Conservation (phyloP, 2,797 vertebrate species). For the Danio tinwini region DNA sequence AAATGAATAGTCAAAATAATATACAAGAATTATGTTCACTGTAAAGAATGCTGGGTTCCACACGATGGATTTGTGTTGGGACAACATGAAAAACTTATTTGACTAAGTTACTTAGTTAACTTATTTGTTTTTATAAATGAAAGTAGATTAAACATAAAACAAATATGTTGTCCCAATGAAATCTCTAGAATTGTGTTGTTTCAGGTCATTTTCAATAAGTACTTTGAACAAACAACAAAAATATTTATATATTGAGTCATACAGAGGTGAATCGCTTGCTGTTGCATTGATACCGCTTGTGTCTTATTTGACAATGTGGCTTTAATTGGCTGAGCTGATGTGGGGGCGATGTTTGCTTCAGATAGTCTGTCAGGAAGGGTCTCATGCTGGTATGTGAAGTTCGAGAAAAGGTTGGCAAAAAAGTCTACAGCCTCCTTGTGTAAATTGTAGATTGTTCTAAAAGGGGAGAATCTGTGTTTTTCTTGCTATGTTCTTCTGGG, state of each 20-base stretch:
- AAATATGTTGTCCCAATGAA: too few relatives aligned
- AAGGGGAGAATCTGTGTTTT: neutral
- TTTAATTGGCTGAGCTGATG: slow-evolving; percentile 47
- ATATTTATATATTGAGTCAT: neutral
- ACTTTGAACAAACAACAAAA: too few relatives aligned
- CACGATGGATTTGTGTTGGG: too few relatives aligned
- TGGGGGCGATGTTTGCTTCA: slow-evolving; percentile 9
- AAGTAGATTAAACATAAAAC: too few relatives aligned
- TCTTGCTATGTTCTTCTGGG: neutral
- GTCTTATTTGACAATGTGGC: slow-evolving; percentile 20
- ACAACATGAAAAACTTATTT: too few relatives aligned
- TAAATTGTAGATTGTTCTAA: neutral
- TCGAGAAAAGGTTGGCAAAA: slow-evolving; percentile 16
- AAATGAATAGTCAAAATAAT: too few relatives aligned
- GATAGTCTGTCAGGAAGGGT: neutral
- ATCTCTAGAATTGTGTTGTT: too few relatives aligned
- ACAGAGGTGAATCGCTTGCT: slow-evolving; percentile 17
- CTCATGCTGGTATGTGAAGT: slow-evolving; percentile 26
- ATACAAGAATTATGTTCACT: too few relatives aligned
- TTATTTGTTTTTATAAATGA: too few relatives aligned
- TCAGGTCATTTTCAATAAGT: too few relatives aligned
- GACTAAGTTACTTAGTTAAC: too few relatives aligned
- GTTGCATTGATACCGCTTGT: slow-evolving; percentile 3
- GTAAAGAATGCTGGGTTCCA: too few relatives aligned
- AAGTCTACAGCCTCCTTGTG: neutral